Evolutionary conservation across 2,113 vertebrate genomes (phyloP).

Genomic region (Mystacornis crossleyi): DNA sequence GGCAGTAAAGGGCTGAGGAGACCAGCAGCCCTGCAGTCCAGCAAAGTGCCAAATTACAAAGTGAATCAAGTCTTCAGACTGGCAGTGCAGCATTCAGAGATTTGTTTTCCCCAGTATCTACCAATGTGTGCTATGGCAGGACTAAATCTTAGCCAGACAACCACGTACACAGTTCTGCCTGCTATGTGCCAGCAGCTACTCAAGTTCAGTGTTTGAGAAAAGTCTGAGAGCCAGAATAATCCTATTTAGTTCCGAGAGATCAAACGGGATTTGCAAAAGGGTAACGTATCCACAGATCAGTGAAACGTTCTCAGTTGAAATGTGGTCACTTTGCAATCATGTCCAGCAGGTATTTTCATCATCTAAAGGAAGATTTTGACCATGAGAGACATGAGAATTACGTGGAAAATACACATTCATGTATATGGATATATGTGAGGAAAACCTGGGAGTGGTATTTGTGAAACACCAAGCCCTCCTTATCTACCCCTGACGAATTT

Average conservation of each 20-base stretch:
- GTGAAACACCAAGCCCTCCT: background rate
- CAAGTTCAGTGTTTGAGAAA: background rate
- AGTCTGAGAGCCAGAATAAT: constrained; percentile 46
- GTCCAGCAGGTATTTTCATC: background rate
- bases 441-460: background rate
- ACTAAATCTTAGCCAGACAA: background rate
- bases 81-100: background rate
- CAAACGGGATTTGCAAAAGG: constrained; percentile 34
- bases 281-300: constrained; percentile 31
- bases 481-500: background rate
- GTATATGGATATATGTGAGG: background rate
- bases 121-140: background rate
- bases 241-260: constrained; percentile 17
- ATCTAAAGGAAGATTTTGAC: background rate
- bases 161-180: background rate
- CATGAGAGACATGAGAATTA: background rate
- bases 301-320: background rate
- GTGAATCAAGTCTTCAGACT: background rate
- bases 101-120: background rate
- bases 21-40: background rate
- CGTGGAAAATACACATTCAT: background rate
- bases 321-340: background rate
- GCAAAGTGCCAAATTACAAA: background rate
- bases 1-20: background rate
- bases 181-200: background rate